phyloP scores from a whole-genome alignment of 2,113 vertebrate species.

The Malaclemys terrapin region DNA sequence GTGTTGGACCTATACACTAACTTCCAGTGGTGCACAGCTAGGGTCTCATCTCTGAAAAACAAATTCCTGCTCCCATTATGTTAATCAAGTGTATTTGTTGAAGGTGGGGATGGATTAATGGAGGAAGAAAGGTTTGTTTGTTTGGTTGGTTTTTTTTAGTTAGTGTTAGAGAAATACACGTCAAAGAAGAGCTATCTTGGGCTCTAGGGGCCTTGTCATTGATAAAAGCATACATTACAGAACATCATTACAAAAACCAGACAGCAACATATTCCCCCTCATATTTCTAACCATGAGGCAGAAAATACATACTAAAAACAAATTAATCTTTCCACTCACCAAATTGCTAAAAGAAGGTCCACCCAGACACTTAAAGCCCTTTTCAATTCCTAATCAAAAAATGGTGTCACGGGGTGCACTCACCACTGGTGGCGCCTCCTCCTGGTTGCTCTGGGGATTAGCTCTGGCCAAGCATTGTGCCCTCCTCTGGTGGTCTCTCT shows the following conservation, averaged over 20 bases:
- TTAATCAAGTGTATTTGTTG: conserved; percentile 16
- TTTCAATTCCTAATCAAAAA: too few relatives aligned
- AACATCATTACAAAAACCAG: background rate
- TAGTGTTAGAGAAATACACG: background rate
- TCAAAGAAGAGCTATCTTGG: background rate
- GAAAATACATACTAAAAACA: background rate
- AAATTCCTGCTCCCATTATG: background rate
- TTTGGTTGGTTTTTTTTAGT: conserved; percentile 39
- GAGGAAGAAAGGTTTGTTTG: conserved; percentile 6
- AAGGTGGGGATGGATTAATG: conserved; percentile 22
- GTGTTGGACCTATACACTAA: background rate
- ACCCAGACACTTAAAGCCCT: too few relatives aligned
- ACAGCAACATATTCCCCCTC: background rate
- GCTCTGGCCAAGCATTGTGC: too few relatives aligned
- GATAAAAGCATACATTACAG: background rate
- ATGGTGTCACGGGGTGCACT: too few relatives aligned
- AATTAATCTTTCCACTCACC: background rate
- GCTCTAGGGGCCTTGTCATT: background rate
- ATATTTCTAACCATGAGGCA: background rate
- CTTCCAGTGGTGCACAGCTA: background rate
- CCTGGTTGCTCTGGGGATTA: too few relatives aligned
- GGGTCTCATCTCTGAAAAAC: background rate
- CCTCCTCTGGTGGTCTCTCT: too few relatives aligned
- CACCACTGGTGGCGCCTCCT: too few relatives aligned
- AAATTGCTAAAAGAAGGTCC: too few relatives aligned